These are phyloP conservation scores for Phocoena phocoena DNA, from an alignment of 2,113 vertebrate genomes.

Conservation along the genomic window DNA sequence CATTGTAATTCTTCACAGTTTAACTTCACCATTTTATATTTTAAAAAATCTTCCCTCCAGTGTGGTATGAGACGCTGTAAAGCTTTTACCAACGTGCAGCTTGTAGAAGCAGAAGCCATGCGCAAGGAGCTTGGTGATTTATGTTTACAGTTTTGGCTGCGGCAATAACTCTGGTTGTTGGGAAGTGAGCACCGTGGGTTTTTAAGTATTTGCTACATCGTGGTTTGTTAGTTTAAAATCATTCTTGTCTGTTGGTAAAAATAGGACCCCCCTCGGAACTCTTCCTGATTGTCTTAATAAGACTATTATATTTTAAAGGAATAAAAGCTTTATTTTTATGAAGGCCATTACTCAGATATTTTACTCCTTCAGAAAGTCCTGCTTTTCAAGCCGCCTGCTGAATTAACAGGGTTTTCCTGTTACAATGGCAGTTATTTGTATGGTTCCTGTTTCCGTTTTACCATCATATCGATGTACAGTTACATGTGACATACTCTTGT, in stretches of 20 bases:
- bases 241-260: not conserved
- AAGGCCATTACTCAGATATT: not conserved
- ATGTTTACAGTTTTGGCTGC: rapidly evolving
- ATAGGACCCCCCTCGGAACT: rapidly evolving
- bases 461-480: rapidly evolving
- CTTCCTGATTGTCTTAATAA: not conserved
- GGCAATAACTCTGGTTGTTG: rapidly evolving
- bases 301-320: not conserved
- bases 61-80: rapidly evolving
- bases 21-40: not conserved
- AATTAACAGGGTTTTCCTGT: not conserved
- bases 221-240: not conserved
- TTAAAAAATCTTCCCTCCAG: not conserved
- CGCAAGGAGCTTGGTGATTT: not conserved
- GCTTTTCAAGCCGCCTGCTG: not conserved
- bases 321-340: not conserved
- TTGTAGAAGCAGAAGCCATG: not conserved
- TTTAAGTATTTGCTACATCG: not conserved
- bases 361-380: not conserved
- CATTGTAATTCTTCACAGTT: not conserved
- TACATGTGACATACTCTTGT: rapidly evolving
- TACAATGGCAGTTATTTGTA: too few relatives aligned
- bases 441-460: not conserved
- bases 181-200: not conserved
- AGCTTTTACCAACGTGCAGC: not conserved